A percentile compares a stretch with the other conserved stretches of the same genome.
Evolutionary conservation across 2,888 invertebrate genomes (phyloP).

Genomic region (Alloscopus bannaensis): DNA sequence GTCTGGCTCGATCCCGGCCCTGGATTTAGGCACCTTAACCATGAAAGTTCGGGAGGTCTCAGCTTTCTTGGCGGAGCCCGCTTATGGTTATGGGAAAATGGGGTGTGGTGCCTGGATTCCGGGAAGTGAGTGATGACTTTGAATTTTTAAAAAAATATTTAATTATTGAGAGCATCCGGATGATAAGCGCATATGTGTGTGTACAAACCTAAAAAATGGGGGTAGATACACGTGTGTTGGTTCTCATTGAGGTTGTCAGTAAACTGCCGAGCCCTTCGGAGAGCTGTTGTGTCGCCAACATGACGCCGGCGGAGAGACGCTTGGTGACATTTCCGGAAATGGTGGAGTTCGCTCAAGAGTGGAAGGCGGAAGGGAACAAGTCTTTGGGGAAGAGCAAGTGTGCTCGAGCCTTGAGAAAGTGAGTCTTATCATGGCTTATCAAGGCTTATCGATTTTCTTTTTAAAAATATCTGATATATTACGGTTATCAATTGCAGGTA

Average conservation of each 20-base stretch:
- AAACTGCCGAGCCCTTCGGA: constrained; percentile 14
- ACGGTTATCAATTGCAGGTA: constrained; percentile 14
- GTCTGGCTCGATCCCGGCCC: background rate
- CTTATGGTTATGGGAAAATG: constrained; percentile 8
- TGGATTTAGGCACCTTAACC: constrained; percentile 8
- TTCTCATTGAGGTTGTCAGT: constrained; percentile 26
- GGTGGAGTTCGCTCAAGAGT: background rate
- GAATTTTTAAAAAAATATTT: background rate
- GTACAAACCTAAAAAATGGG: background rate
- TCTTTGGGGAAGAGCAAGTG: background rate
- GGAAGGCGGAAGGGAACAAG: background rate
- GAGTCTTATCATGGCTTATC: background rate
- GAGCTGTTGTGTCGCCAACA: constrained; percentile 1
- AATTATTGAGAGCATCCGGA: background rate
- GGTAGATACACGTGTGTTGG: constrained; percentile 18
- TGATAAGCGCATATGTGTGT: too few species aligned
- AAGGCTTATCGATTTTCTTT: background rate
- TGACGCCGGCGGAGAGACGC: constrained; percentile 1
- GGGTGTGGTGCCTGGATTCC: constrained; percentile 16
- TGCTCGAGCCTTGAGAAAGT: constrained; percentile 20
- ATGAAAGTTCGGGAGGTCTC: constrained; percentile 26
- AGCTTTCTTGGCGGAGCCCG: constrained; percentile 9
- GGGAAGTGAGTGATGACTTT: background rate
- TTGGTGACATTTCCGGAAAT: background rate
- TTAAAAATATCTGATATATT: background rate